A percentile compares a stretch with the other conserved stretches of the same genome.
Conservation (phyloP, 2,113 vertebrate genomes). For the Semnornis frantzii region DNA sequence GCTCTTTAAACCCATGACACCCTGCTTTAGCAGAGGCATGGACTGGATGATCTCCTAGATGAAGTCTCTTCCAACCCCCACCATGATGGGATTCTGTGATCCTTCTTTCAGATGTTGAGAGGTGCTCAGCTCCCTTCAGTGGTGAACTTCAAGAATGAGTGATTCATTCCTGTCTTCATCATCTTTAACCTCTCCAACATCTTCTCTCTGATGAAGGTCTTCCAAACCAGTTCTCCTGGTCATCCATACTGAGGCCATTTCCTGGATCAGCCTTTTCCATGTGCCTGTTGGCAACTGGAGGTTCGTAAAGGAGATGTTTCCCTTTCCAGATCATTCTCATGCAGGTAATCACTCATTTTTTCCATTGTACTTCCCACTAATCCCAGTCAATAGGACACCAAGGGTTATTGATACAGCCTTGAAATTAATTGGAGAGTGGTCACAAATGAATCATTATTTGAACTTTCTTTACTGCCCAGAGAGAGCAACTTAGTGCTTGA, state of each 20-base stretch:
- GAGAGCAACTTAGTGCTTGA: not conserved
- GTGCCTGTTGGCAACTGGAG: too few species aligned
- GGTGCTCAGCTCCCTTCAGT: not conserved
- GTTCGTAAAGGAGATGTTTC: not conserved
- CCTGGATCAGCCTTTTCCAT: not conserved
- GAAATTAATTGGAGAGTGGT: not conserved
- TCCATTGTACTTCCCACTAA: not conserved
- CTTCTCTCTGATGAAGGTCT: not conserved
- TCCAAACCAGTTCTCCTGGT: not conserved
- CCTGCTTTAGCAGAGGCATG: not conserved
- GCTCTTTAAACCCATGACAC: too few species aligned
- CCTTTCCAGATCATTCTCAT: not conserved
- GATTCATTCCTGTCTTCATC: not conserved
- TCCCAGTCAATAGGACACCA: not conserved
- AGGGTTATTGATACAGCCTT: not conserved
- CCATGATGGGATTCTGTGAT: too few species aligned
- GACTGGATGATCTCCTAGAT: too few species aligned
- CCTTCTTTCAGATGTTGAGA: not conserved
- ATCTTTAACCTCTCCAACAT: not conserved
- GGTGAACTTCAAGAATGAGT: rapidly evolving
- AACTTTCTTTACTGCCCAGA: not conserved
- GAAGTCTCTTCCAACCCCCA: too few species aligned
- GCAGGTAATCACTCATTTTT: not conserved
- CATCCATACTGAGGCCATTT: rapidly evolving
- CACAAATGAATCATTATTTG: not conserved